phyloP scores from a whole-genome alignment of 2,797 vertebrate genomes.

The Gadopsis bispinosus region DNA sequence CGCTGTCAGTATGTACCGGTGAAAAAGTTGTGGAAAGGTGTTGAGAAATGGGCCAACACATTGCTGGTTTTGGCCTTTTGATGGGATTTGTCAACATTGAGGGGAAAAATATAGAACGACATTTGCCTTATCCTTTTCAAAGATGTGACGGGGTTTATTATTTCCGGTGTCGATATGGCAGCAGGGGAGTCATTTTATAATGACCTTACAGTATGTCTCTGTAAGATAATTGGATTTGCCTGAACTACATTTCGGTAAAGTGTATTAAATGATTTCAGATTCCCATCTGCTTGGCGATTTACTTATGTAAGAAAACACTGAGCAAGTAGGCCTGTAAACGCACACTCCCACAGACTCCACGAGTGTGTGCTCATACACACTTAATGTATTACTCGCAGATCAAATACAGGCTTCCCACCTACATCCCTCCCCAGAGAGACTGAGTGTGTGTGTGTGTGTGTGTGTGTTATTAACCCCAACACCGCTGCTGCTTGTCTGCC shows the following conservation, averaged over 20 bases:
- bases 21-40: no score
- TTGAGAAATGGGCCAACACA: not conserved
- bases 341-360: conserved; percentile 18
- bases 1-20: not conserved
- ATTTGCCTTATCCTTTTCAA: not conserved
- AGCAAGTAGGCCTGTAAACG: conserved; percentile 25
- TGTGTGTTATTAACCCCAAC: conserved; percentile 77
- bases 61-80: not conserved
- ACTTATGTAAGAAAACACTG: conserved; percentile 45
- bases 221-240: conserved; percentile 54
- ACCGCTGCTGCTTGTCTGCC: conserved; percentile 68
- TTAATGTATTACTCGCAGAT: conserved; percentile 74
- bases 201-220: conserved; percentile 23
- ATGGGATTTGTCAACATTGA: not conserved
- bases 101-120: not conserved
- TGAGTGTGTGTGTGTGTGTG: conserved; percentile 45
- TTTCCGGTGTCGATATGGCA: conserved; percentile 14
- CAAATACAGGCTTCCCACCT: conserved; percentile 72
- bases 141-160: conserved; percentile 4
- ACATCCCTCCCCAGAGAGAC: conserved; percentile 68
- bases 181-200: conserved; percentile 46
- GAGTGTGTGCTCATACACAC: conserved; percentile 59
- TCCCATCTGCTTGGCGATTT: conserved; percentile 53
- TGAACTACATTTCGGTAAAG: conserved; percentile 32
- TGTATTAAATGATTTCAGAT: conserved; percentile 60